A percentile compares a stretch with the other conserved stretches of the same genome.
Conservation (phyloP, 2,113 vertebrate species). For the Azemiops feae region DNA sequence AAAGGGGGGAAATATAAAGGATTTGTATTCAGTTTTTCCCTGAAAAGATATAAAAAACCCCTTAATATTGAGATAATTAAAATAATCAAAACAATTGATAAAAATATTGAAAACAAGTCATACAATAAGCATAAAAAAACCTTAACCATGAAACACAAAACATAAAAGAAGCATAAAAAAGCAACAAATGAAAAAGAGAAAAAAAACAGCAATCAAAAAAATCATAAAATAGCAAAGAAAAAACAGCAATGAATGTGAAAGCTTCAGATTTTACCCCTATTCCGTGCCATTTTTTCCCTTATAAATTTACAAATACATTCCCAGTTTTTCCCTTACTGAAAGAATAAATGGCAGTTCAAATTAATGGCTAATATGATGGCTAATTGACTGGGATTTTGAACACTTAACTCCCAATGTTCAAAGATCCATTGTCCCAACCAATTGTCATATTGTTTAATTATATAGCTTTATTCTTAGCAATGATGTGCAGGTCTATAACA, state of each 20-base stretch:
- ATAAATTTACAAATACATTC: not conserved
- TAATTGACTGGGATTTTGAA: not conserved
- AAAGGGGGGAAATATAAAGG: not conserved
- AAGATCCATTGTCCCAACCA: not conserved
- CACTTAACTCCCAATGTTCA: not conserved
- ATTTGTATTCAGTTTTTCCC: not conserved
- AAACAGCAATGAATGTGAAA: not conserved
- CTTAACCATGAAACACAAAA: not conserved
- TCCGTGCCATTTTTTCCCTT: not conserved
- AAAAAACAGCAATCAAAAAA: not conserved
- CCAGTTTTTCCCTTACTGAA: not conserved
- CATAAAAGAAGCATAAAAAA: not conserved
- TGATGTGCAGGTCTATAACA: constrained; percentile 8
- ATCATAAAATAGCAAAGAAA: not conserved
- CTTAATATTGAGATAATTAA: not conserved
- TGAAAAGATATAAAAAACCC: not conserved
- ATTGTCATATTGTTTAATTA: not conserved
- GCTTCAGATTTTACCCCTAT: not conserved
- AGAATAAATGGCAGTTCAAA: not conserved
- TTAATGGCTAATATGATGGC: not conserved
- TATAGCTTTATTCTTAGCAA: not conserved
- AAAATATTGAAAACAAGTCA: not conserved
- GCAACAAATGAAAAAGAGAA: not conserved
- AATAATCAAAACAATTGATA: not conserved
- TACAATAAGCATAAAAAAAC: not conserved